Evolutionary conservation across 2,113 vertebrate species (phyloP).

Genomic region (Entomyzon cyanotis): DNA sequence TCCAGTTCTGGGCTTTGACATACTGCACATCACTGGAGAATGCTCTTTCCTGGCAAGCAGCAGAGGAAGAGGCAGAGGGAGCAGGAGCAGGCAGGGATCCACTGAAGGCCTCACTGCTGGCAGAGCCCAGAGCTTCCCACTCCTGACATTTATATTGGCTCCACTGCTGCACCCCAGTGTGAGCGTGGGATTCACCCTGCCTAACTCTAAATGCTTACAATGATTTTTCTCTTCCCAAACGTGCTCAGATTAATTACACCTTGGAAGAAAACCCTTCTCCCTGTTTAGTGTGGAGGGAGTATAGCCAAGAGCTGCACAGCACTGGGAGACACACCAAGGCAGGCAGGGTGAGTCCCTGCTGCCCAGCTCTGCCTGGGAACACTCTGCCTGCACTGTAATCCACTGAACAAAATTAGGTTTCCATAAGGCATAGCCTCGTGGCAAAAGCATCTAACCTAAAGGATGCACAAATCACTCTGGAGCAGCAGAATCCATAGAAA

Average conservation of each 20-base stretch:
- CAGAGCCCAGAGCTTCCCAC: background rate
- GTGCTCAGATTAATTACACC: background rate
- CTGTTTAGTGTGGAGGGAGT: background rate
- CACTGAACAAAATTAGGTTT: background rate
- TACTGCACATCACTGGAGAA: background rate
- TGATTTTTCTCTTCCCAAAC: background rate
- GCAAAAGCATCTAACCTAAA: background rate
- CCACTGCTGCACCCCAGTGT: background rate
- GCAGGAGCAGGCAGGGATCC: background rate
- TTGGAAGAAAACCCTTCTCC: background rate
- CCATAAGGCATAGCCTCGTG: background rate
- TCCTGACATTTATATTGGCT: background rate
- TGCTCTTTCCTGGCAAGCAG: background rate
- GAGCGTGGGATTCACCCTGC: background rate
- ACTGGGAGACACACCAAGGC: background rate
- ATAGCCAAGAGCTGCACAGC: background rate
- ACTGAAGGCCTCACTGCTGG: background rate
- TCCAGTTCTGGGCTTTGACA: background rate
- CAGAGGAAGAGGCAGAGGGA: background rate
- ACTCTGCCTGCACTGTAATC: background rate
- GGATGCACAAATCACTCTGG: background rate
- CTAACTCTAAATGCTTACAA: background rate
- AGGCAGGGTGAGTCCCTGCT: background rate
- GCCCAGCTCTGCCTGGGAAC: background rate
- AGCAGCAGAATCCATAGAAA: background rate